Evolutionary conservation across 2,113 vertebrate genomes (phyloP).

Genomic region (Pipra filicauda): DNA sequence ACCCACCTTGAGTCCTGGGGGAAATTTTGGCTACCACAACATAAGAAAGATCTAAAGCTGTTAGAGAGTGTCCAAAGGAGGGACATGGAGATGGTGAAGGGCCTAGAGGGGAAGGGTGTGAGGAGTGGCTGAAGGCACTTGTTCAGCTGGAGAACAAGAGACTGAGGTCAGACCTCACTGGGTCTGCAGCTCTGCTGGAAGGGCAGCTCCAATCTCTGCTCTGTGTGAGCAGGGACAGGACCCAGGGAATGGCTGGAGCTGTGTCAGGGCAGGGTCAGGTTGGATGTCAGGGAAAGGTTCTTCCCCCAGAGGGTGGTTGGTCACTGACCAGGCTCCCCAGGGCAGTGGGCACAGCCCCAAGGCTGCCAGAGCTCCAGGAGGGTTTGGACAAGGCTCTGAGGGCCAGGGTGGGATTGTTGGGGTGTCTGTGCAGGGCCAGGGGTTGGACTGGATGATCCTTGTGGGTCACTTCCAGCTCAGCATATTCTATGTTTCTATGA

Average conservation of each 20-base stretch:
- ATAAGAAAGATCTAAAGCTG: background rate
- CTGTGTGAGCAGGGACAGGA: background rate
- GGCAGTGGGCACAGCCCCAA: background rate
- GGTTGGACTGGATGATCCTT: background rate
- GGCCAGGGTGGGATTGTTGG: background rate
- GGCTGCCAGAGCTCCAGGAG: background rate
- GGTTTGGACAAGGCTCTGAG: background rate
- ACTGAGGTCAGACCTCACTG: background rate
- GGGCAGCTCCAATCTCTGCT: background rate
- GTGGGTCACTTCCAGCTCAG: background rate
- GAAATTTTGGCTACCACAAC: background rate
- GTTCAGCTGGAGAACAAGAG: background rate
- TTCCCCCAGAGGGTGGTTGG: background rate
- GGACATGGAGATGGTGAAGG: background rate
- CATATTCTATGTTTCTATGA: background rate
- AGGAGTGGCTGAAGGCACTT: background rate
- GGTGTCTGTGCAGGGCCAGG: background rate
- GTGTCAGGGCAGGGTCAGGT: background rate
- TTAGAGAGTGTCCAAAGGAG: background rate
- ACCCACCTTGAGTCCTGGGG: background rate
- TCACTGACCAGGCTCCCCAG: background rate
- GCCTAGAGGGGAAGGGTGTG: background rate
- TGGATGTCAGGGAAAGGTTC: background rate
- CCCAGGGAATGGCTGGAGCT: background rate
- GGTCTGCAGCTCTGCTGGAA: background rate